These are phyloP conservation scores for Tenthredo scrophulariae DNA, from an alignment of 2,888 invertebrate species.

Conservation along the genomic window DNA sequence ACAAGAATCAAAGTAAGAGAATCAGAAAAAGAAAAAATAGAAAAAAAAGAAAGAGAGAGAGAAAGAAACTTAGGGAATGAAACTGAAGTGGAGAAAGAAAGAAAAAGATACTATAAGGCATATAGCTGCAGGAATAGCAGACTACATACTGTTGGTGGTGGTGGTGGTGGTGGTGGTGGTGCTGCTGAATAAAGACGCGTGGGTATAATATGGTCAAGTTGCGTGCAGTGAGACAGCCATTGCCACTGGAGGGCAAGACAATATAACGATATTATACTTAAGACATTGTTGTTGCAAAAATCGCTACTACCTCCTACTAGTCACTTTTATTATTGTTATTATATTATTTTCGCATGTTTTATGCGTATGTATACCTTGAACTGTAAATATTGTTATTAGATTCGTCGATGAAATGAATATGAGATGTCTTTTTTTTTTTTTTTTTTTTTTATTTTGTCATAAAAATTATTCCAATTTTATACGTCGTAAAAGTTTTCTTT, in stretches of 20 bases:
- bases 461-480: no score
- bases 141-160: not conserved
- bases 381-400: not conserved
- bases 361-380: not conserved
- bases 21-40: not conserved
- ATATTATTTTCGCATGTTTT: not conserved
- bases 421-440: no score
- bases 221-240: not conserved
- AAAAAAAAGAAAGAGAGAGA: not conserved
- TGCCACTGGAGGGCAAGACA: not conserved
- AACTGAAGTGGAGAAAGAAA: not conserved
- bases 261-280: not conserved
- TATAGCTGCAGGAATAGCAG: conserved; percentile 5
- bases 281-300: not conserved
- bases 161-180: not conserved
- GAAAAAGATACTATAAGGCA: not conserved
- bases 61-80: not conserved
- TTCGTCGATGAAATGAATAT: not conserved
- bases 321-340: not conserved
- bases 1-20: not conserved
- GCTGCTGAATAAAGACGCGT: not conserved
- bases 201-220: conserved; percentile 11
- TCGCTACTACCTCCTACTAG: not conserved
- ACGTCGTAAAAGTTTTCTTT: no score
- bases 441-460: no score